Percentiles rank a stretch among this genome's conserved stretches.
Conservation (phyloP, 2,113 vertebrate genomes). For the Microtus pennsylvanicus region DNA sequence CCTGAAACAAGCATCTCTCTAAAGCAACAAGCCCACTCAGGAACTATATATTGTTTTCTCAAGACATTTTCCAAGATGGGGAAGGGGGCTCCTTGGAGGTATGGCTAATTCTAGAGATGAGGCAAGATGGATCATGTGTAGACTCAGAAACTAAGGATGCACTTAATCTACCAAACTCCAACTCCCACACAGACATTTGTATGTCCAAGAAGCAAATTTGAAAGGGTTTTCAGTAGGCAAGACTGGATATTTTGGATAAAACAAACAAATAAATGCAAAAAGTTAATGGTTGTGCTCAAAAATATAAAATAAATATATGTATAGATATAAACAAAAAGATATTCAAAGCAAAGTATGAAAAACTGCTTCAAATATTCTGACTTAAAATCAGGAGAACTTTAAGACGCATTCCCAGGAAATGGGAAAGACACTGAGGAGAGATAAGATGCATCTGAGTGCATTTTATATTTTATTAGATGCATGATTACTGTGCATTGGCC, state of each 20-base stretch:
- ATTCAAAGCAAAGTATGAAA: not conserved
- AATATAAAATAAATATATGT: not conserved
- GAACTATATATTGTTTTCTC: not conserved
- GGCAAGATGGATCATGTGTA: too few species aligned
- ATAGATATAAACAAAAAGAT: not conserved
- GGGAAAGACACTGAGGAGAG: not conserved
- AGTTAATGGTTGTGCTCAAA: not conserved
- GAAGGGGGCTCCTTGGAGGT: not conserved
- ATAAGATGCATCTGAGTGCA: not conserved
- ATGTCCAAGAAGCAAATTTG: not conserved
- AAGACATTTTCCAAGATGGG: not conserved
- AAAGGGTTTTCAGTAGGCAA: not conserved
- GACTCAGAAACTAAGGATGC: not conserved
- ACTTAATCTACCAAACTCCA: not conserved
- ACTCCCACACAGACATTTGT: not conserved
- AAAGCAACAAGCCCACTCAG: too few species aligned
- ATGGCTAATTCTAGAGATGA: not conserved
- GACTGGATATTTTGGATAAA: not conserved
- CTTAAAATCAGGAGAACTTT: not conserved
- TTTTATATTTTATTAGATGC: not conserved
- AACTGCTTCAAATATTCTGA: not conserved
- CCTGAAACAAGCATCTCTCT: not conserved
- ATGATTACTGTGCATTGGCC: not conserved
- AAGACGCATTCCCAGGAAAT: not conserved
- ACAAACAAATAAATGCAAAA: not conserved